Conservation (phyloP, 2,888 invertebrate species). For the Callosobruchus maculatus region DNA sequence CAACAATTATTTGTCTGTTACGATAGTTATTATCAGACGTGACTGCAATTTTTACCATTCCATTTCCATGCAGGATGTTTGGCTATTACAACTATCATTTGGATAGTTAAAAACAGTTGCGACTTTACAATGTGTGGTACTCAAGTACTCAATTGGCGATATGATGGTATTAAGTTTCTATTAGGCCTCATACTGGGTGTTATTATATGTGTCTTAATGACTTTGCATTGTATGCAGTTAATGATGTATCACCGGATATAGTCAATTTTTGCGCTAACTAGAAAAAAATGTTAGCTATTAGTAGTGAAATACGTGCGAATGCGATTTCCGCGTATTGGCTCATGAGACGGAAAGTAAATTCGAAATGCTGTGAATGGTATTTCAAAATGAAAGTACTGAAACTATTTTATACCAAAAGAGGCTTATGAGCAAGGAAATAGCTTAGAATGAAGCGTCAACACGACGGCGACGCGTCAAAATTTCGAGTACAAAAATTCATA, state of each 20-base stretch:
- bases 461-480: no score
- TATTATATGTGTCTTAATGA: neutral
- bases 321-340: no score
- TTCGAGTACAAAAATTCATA: no score
- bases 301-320: no score
- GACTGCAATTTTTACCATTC: neutral
- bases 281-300: no score
- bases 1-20: neutral
- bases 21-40: neutral
- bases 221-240: neutral
- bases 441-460: no score
- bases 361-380: no score
- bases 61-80: neutral
- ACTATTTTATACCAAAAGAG: no score
- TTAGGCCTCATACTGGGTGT: neutral
- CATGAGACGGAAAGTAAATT: no score
- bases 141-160: neutral
- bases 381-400: no score
- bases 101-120: neutral
- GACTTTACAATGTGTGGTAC: neutral
- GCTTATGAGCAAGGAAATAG: no score
- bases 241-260: neutral
- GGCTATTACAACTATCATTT: neutral
- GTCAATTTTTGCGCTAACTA: neutral
- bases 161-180: neutral